Conservation (phyloP, 2,113 vertebrate genomes). For the Heterotilapia buettikoferi region DNA sequence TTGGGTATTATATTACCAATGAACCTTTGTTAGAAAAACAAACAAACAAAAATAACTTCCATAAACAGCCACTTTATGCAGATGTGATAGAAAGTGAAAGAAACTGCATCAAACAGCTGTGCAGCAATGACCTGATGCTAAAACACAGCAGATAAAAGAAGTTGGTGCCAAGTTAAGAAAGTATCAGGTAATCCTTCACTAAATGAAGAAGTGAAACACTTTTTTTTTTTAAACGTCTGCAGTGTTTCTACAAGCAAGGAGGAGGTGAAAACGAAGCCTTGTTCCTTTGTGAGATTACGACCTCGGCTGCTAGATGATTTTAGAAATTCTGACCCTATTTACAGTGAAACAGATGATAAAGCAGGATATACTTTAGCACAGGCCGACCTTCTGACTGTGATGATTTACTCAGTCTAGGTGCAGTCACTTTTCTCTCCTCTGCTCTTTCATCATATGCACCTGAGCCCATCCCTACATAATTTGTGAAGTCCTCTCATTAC, state of each 20-base stretch:
- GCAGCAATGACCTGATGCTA: background rate
- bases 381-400: background rate
- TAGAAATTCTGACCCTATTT: background rate
- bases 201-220: background rate
- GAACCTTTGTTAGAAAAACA: background rate
- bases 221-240: background rate
- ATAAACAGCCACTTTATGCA: background rate
- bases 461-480: background rate
- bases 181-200: background rate
- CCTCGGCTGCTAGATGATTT: background rate
- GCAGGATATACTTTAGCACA: background rate
- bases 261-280: background rate
- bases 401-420: background rate
- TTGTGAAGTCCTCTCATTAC: background rate
- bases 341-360: background rate
- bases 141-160: background rate
- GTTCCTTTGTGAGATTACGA: background rate
- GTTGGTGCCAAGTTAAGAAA: background rate
- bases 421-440: background rate
- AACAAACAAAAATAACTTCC: background rate
- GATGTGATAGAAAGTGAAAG: background rate
- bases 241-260: background rate
- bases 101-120: background rate
- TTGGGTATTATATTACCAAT: background rate
- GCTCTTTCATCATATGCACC: background rate